Evolutionary conservation across 2,888 invertebrate genomes (phyloP), one percentile per base, ranked within the genome.

Genomic region (Brassicogethes aeneus): DNA sequence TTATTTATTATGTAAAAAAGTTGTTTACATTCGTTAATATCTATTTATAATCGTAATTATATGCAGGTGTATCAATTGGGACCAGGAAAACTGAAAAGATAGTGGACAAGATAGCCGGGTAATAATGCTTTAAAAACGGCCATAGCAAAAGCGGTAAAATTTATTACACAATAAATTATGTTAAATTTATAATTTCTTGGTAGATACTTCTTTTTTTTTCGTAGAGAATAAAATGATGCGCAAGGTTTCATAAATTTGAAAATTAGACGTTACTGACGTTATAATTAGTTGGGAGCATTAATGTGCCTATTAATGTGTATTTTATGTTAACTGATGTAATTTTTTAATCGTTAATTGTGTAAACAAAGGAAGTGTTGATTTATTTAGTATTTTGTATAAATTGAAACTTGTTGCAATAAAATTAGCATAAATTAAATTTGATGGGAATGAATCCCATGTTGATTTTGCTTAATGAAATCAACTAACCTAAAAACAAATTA

Each of bases 91-190:
- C n/a, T n/a, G n/a, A n/a, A n/a, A n/a, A n/a, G n/a, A n/a, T n/a
- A n/a, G n/a, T n/a, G n/a, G n/a, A n/a, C n/a, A 23, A 23, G 23
- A 23, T 23, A 23, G 10, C 5, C 10, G 5, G 23, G 23, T 10
- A 10, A 23, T 23, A 23, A 23, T 23, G 23, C 10, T 23, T 23
- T 7, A 23, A 7, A 23, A 23, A 23, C 23, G 10, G 10, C 5
- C 10, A 23, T 23, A 10, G 23, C 10, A 23, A 23, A 10, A 5
- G 10, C 23, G 23, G 41, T 43, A 47, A 40, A 49, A 49, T 45
- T 49, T 46, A 49, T 49, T 32, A 38, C 15, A 23, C 39, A 15
- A 41, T 49, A 49, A 49, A 49, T 49, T 43, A 45, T 30, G 17
- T 32, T 39, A 41, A 48, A 46, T 42, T 48, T 44, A 41, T 48